A percentile compares a stretch with the other conserved stretches of the same genome.
Evolutionary conservation across 1,140 invertebrate species (phyloP).

Genomic region (Drosophila sp.): DNA sequence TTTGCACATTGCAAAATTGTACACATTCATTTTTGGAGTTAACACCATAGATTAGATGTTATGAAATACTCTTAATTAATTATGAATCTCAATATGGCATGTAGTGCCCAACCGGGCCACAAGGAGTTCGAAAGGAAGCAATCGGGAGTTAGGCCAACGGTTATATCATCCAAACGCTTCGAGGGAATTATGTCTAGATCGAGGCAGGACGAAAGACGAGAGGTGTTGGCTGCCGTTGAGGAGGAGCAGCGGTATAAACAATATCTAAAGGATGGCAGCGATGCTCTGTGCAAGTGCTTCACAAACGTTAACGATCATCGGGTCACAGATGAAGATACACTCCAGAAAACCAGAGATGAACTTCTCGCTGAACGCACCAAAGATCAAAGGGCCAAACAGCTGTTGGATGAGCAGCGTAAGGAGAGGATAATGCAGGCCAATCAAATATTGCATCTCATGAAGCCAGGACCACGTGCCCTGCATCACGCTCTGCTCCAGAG

Average conservation of each 20-base stretch:
- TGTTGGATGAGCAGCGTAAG: conserved; percentile 50
- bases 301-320: conserved; percentile 15
- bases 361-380: neutral
- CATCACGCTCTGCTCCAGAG: conserved; percentile 49
- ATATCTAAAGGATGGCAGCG: conserved; percentile 68
- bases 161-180: conserved; percentile 55
- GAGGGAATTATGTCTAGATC: conserved; percentile 48
- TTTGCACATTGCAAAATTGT: neutral
- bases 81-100: conserved; percentile 17
- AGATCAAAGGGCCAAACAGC: neutral
- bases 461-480: conserved; percentile 53
- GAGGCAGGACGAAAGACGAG: conserved; percentile 20
- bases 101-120: neutral
- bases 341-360: conserved; percentile 1
- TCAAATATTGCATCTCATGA: conserved; percentile 45
- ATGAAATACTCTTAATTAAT: neutral
- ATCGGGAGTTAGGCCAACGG: conserved; percentile 33
- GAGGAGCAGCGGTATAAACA: conserved; percentile 64
- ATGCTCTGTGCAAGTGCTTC: conserved; percentile 54
- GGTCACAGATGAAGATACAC: conserved; percentile 1
- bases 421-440: conserved; percentile 58
- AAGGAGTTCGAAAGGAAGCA: conserved; percentile 6
- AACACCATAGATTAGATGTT: neutral
- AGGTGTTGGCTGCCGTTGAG: conserved; percentile 43
- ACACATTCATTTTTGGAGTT: neutral